phyloP scores from a whole-genome alignment of 2,113 vertebrate genomes.

The Cyprinodon tularosa region DNA sequence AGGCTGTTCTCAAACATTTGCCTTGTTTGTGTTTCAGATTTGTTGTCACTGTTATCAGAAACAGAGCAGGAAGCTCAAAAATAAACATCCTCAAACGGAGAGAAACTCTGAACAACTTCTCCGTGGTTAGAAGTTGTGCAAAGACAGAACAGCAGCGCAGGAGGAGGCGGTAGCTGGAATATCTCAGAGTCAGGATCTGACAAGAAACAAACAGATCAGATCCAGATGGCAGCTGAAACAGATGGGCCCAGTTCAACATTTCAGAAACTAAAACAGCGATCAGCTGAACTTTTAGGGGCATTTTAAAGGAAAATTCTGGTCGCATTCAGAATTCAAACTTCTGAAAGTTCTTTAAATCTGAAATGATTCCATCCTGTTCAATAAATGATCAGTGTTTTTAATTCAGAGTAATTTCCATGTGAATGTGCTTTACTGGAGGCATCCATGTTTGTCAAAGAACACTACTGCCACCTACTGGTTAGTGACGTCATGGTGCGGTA shows the following conservation, averaged over 20 bases:
- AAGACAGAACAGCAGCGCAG: constrained; percentile 11
- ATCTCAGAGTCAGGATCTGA: background rate
- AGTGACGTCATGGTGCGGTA: too few species aligned
- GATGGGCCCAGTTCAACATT: background rate
- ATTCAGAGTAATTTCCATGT: too few species aligned
- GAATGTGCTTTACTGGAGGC: too few species aligned
- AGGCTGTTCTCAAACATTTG: constrained; percentile 6
- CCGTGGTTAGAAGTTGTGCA: constrained; percentile 8
- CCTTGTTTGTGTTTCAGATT: constrained; percentile 31
- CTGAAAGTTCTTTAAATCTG: too few species aligned
- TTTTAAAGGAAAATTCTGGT: too few species aligned
- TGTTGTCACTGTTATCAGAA: constrained; percentile 31
- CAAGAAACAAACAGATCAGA: background rate
- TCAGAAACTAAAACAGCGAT: background rate
- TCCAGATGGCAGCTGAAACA: too few species aligned
- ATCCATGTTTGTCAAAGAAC: too few species aligned
- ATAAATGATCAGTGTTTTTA: too few species aligned
- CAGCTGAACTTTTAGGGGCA: too few species aligned
- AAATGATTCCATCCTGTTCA: too few species aligned
- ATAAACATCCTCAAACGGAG: constrained; percentile 38
- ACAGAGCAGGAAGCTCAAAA: constrained; percentile 25
- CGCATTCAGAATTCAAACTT: too few species aligned
- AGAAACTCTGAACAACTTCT: constrained; percentile 13
- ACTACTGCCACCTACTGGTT: too few species aligned
- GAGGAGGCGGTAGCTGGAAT: constrained; percentile 10